A percentile compares a stretch with the other conserved stretches of the same genome.
Evolutionary conservation across 2,113 vertebrate species (phyloP).

Genomic region (Podarcis muralis): DNA sequence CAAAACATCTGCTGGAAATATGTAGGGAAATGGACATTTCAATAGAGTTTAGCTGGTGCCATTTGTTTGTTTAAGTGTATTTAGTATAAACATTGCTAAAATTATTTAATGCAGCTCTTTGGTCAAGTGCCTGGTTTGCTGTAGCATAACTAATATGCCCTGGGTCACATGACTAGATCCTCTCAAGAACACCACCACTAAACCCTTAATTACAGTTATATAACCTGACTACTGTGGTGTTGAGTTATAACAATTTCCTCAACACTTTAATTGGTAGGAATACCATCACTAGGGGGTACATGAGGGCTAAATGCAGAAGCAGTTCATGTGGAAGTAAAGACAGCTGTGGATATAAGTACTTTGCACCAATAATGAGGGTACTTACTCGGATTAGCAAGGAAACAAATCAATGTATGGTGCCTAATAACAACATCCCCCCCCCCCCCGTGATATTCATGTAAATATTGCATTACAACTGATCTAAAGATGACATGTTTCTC

Average conservation of each 20-base stretch:
- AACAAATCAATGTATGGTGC: neutral
- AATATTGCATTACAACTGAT: slow-evolving; percentile 3
- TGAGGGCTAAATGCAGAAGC: neutral
- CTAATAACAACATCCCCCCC: neutral
- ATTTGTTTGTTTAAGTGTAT: neutral
- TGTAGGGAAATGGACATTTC: neutral
- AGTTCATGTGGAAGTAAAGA: slow-evolving; percentile 11
- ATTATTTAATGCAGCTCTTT: neutral
- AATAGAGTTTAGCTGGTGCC: neutral
- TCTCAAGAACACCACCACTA: neutral
- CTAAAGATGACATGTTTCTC: neutral
- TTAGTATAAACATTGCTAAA: slow-evolving; percentile 13
- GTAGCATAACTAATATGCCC: neutral
- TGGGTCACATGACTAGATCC: neutral
- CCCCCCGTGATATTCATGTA: neutral
- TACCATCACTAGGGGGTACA: neutral
- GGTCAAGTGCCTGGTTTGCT: slow-evolving; percentile 1
- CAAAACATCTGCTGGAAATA: neutral
- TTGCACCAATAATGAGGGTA: neutral
- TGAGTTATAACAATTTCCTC: slow-evolving; percentile 14
- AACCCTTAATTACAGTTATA: slow-evolving; percentile 6
- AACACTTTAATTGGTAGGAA: neutral
- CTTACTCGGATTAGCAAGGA: slow-evolving; percentile 9
- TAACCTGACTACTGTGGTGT: neutral
- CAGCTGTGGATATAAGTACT: neutral